Percentiles rank a stretch among this genome's conserved stretches.
Evolutionary conservation across 92 coral and sea anemone species (phyloP).

Genomic region (Blastomussa wellsi): DNA sequence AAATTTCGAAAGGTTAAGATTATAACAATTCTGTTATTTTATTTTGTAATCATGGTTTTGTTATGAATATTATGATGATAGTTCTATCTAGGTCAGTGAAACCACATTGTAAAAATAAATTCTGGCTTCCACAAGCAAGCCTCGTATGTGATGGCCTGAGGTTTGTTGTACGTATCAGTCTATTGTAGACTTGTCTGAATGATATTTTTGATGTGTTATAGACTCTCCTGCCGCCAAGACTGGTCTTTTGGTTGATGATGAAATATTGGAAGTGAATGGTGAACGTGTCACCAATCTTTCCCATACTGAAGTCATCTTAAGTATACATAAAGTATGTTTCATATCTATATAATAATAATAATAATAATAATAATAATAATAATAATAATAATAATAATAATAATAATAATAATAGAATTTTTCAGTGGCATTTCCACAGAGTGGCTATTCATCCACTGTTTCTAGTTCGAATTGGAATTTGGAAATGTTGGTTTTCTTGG

Average conservation of each 20-base stretch:
- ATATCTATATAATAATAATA: not conserved
- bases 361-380: no score
- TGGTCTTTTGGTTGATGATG: slow-evolving; percentile 82
- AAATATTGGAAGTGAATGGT: slow-evolving; percentile 93
- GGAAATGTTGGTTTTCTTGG: no score
- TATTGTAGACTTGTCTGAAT: not conserved
- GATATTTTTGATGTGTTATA: slow-evolving; percentile 12
- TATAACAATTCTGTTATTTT: not conserved
- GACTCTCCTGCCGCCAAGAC: slow-evolving; percentile 93
- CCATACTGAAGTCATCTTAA: slow-evolving; percentile 90
- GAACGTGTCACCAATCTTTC: slow-evolving; percentile 65
- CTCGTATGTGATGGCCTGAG: no score
- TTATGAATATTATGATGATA: not conserved
- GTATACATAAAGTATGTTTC: slow-evolving; percentile 83
- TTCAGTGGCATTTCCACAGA: no score
- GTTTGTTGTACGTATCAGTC: no score
- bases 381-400: no score
- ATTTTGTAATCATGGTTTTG: not conserved
- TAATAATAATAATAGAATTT: no score
- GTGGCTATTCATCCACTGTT: no score
- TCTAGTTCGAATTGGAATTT: no score
- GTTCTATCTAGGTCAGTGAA: not conserved
- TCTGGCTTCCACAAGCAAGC: no score
- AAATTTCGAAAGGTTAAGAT: slow-evolving; percentile 89
- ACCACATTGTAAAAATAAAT: no score